phyloP scores from a whole-genome alignment of 2,113 vertebrate species.

The Periophthalmus modestus region DNA sequence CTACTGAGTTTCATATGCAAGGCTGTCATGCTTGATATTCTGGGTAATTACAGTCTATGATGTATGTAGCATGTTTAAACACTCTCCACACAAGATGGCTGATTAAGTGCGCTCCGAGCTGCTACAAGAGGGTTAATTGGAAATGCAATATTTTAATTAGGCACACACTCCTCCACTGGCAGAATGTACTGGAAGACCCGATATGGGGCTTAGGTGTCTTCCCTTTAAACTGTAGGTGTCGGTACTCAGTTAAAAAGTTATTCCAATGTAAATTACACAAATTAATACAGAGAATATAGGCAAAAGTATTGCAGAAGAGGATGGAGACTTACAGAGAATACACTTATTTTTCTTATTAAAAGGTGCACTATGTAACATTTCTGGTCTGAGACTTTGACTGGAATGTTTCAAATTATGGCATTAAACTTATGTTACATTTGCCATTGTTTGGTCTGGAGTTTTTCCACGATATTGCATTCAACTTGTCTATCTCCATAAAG shows the following conservation, averaged over 20 bases:
- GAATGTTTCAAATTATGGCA: too few relatives aligned
- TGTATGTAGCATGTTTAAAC: constrained; percentile 22
- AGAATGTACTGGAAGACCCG: background rate
- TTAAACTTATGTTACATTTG: too few relatives aligned
- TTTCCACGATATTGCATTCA: too few relatives aligned
- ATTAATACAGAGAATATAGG: background rate
- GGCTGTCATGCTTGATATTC: background rate
- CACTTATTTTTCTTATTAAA: too few relatives aligned
- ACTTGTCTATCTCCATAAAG: too few relatives aligned
- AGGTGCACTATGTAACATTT: too few relatives aligned
- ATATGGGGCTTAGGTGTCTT: background rate
- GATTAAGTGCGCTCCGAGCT: constrained; percentile 23
- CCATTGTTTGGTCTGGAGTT: too few relatives aligned
- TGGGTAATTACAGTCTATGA: constrained; percentile 23
- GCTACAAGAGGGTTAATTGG: constrained; percentile 33
- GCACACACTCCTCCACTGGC: background rate
- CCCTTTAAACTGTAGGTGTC: background rate
- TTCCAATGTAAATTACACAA: background rate
- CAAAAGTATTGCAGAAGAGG: background rate
- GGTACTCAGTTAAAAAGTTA: background rate
- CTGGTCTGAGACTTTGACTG: too few relatives aligned
- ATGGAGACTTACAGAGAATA: too few relatives aligned
- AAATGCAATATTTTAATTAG: constrained; percentile 28
- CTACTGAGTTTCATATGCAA: background rate
- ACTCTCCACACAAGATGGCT: constrained; percentile 11